Evolutionary conservation across 2,888 invertebrate genomes (phyloP).

Genomic region (Coenonympha glycerion): DNA sequence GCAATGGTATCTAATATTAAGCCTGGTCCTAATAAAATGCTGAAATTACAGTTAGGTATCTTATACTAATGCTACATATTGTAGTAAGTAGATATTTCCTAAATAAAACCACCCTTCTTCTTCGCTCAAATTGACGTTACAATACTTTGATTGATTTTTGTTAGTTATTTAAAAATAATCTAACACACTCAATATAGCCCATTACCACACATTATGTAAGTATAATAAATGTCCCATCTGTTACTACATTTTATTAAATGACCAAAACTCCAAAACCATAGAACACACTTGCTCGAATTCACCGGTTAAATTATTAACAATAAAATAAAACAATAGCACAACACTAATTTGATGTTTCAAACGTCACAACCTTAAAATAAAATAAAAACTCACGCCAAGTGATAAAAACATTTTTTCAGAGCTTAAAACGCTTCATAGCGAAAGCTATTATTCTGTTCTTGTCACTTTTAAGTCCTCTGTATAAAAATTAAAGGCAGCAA

Average conservation of each 20-base stretch:
- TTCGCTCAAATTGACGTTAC: neutral
- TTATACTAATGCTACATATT: conserved; percentile 2
- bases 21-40: conserved; percentile 26
- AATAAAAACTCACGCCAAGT: neutral
- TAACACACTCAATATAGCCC: neutral
- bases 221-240: neutral
- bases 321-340: conserved; percentile 29
- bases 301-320: conserved; percentile 17
- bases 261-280: conserved; percentile 12
- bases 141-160: neutral
- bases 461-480: neutral
- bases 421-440: neutral
- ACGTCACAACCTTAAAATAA: conserved; percentile 30
- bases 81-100: neutral
- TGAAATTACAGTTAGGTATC: conserved; percentile 4
- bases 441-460: conserved; percentile 2
- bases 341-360: conserved; percentile 28
- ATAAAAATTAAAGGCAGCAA: neutral
- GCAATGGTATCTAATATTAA: conserved; percentile 44
- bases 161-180: neutral
- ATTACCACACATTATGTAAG: neutral
- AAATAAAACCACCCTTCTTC: neutral
- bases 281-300: conserved; percentile 8
- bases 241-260: neutral
- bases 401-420: neutral